Base-by-base conservation (phyloP, 35 echinoderm and acorn worm species). In the Stichopus chloronotus region DNA sequence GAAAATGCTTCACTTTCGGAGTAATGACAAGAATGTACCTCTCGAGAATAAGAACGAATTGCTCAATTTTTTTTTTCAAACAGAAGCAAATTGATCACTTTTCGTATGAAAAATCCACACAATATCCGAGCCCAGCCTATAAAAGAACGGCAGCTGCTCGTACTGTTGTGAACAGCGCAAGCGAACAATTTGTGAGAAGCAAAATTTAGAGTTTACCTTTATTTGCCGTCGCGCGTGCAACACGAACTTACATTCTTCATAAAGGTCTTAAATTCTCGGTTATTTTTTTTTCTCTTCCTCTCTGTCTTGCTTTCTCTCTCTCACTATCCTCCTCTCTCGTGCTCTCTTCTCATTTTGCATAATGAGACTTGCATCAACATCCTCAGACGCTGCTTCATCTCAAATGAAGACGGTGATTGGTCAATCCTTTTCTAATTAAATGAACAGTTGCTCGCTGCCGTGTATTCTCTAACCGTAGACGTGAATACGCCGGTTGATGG, bases 361-460 rank as follows among this genome's bases (percentile, higher is more conserved):
- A 83, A 83, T 83, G 80, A 83, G 80, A 83, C 52, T 43, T 52
- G 53, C 25, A 14, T 16, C n/a, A 24, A 55, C 80, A 53, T 56
- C 14, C 55, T 83, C 25, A 19, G 17, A 19, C 80, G 80, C n/a
- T 8, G 52, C 5, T 12, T 52, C 61, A 65, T 65, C 16, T 43
- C 80, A 55, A 55, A 55, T 24, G 14, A 52, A 24, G 80, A 55
- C 80, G 80, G 21, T 83, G 80, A 83, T 83, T 83, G 80, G 80
- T 83, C 80, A 83, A 83, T 83, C 80, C 43, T n/a, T 83, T 54
- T 12, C 25, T 83, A 83, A 83, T 83, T 83, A 83, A 83, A 83
- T 83, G 80, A 83, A 56, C 80, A 56, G 25, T 83, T 83, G 80
- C 80, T 83, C 7, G 53, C 8, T 83, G 80, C 6, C 43, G 52